Conservation (phyloP, 2,797 vertebrate genomes). For the Gallinago solitaria region DNA sequence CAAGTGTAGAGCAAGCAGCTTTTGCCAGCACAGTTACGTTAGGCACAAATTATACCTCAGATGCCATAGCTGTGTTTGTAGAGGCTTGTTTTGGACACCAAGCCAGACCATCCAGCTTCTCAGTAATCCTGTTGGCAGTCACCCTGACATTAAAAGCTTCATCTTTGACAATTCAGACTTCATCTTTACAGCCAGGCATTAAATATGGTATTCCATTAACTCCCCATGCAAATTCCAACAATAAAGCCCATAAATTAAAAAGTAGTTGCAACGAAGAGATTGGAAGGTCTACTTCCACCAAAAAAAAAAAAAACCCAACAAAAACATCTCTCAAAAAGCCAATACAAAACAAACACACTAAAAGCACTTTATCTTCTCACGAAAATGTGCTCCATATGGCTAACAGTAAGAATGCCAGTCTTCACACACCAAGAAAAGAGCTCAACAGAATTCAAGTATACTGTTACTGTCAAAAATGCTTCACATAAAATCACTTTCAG, state of each 20-base stretch:
- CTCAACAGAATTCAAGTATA: not conserved
- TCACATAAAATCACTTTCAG: not conserved
- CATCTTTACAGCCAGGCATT: not conserved
- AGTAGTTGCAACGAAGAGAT: not conserved
- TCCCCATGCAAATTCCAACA: not conserved
- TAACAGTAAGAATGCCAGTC: not conserved
- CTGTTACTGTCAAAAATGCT: not conserved
- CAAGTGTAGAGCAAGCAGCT: not conserved
- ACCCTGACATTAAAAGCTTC: not conserved
- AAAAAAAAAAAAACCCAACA: not conserved
- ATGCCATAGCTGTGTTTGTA: not conserved
- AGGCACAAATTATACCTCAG: not conserved
- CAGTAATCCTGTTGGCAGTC: constrained; percentile 13
- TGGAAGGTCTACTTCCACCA: not conserved
- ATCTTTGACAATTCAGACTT: not conserved
- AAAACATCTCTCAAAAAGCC: fast-evolving
- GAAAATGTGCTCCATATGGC: not conserved
- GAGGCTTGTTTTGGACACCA: not conserved
- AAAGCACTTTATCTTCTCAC: not conserved
- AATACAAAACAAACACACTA: not conserved
- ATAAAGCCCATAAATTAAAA: not conserved
- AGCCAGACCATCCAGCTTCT: not conserved
- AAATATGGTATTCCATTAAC: not conserved
- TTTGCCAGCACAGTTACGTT: not conserved
- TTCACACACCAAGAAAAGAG: not conserved